A percentile compares a stretch with the other conserved stretches of the same genome.
phyloP scores from a whole-genome alignment of 2,888 invertebrate genomes.

The Calliphora vomitoria region DNA sequence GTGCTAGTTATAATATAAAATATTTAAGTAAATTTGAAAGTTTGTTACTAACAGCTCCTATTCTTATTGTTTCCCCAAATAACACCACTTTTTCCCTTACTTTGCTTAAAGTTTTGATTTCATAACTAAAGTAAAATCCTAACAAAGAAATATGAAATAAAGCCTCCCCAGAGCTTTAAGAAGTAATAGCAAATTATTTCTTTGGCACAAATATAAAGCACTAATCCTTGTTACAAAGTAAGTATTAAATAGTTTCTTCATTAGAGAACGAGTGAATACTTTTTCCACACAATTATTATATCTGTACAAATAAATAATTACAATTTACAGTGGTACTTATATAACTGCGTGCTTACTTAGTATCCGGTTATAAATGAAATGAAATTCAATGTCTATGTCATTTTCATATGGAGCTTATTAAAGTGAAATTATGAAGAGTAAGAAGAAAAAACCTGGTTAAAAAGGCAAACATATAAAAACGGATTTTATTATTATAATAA shows the following conservation, averaged over 20 bases:
- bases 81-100: neutral
- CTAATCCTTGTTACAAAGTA: conserved; percentile 42
- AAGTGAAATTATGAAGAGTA: conserved; percentile 22
- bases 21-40: too few species aligned
- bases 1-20: too few species aligned
- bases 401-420: conserved; percentile 47
- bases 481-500: conserved; percentile 32
- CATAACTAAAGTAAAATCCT: conserved; percentile 22
- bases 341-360: neutral
- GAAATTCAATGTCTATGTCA: conserved; percentile 62
- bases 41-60: too few species aligned
- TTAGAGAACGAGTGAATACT: too few species aligned
- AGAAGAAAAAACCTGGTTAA: neutral
- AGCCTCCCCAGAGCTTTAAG: conserved; percentile 59
- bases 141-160: conserved; percentile 3
- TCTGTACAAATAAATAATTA: conserved; percentile 54
- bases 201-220: conserved; percentile 10
- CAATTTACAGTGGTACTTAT: conserved; percentile 26
- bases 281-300: neutral
- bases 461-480: conserved; percentile 26
- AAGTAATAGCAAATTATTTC: conserved; percentile 40
- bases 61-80: neutral
- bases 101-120: neutral
- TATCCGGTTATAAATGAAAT: conserved; percentile 36
- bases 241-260: conserved; percentile 12